Conservation (phyloP, 2,888 invertebrate genomes). For the Invenusta paracnida region DNA sequence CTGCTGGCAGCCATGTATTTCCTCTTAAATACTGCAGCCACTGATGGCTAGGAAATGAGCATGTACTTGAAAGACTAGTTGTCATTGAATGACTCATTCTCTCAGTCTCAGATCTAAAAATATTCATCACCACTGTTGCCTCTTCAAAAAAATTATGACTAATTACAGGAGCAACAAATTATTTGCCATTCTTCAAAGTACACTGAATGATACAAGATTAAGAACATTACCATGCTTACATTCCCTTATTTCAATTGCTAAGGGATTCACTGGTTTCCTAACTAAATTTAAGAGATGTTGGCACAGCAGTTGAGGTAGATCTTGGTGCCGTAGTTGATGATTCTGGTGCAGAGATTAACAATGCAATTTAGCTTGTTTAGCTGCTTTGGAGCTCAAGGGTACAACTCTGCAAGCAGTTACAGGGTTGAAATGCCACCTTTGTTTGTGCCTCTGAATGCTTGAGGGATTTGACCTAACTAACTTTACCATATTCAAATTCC, state of each 20-base stretch:
- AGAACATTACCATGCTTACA: neutral
- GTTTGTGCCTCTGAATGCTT: no score
- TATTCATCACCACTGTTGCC: constrained; percentile 23
- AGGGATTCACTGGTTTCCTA: neutral
- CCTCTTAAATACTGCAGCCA: constrained; percentile 49
- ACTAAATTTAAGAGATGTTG: neutral
- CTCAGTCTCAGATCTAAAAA: constrained; percentile 6
- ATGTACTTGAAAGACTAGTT: constrained; percentile 31
- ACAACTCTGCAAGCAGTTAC: no score
- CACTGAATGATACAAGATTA: neutral
- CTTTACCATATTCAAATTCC: no score
- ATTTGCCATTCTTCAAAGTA: constrained; percentile 12
- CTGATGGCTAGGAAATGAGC: constrained; percentile 9
- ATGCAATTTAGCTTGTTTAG: no score
- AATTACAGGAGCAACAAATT: constrained; percentile 6
- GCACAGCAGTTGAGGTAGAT: no score
- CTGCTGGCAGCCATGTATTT: constrained; percentile 48
- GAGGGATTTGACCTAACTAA: no score
- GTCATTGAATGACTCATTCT: constrained; percentile 27
- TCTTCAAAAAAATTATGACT: constrained; percentile 11
- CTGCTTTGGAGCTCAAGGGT: no score
- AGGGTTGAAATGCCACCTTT: no score
- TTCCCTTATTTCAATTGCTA: neutral
- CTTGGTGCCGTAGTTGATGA: no score
- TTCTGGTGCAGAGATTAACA: no score